A percentile compares a stretch with the other conserved stretches of the same genome.
Conservation (phyloP, 2,888 invertebrate species). For the Gibbula magus region DNA sequence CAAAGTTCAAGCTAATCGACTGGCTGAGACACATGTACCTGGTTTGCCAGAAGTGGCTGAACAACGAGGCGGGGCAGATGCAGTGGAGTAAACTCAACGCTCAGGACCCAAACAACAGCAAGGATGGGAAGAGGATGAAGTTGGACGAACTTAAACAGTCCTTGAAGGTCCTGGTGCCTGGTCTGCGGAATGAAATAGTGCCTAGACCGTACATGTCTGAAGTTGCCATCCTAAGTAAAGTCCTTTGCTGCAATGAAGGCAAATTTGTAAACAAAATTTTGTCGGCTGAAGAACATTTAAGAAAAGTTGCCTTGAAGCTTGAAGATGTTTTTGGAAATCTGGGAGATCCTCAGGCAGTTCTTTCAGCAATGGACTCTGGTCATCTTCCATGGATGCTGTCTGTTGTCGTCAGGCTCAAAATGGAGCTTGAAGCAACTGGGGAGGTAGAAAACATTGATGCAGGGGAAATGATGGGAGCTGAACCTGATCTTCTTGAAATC, state of each 20-base stretch:
- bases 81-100: background rate
- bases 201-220: background rate
- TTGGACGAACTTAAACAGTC: background rate
- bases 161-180: background rate
- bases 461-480: background rate
- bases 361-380: background rate
- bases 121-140: background rate
- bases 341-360: background rate
- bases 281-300: background rate
- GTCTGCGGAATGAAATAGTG: background rate
- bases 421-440: background rate
- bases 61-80: background rate
- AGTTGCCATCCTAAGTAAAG: background rate
- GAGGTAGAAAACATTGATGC: background rate
- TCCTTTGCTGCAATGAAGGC: background rate
- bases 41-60: background rate
- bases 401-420: background rate
- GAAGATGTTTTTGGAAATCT: background rate
- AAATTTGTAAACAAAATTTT: background rate
- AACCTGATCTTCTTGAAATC: background rate
- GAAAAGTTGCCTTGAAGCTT: background rate
- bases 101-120: conserved; percentile 10
- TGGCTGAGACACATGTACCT: conserved; percentile 20
- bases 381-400: background rate
- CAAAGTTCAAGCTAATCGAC: background rate